Evolutionary conservation across 2,888 invertebrate species (phyloP).

Genomic region (Protophormia terraenovae): DNA sequence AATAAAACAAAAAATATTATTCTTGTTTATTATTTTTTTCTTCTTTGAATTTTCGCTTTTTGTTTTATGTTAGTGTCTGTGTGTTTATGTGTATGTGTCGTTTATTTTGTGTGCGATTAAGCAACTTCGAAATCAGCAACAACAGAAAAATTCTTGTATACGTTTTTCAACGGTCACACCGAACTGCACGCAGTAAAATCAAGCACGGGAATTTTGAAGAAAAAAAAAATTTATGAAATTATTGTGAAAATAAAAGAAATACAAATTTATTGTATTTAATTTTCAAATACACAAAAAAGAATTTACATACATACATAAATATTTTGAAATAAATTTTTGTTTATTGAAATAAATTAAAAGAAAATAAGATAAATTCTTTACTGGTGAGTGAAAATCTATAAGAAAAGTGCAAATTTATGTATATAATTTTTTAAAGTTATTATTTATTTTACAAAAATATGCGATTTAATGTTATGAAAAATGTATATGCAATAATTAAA

Average conservation of each 20-base stretch:
- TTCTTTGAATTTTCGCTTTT: conserved; percentile 23
- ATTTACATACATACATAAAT: background rate
- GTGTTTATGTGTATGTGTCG: background rate
- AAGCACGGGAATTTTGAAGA: conserved; percentile 42
- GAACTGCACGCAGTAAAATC: conserved; percentile 50
- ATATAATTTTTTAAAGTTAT: background rate
- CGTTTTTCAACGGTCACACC: conserved; percentile 68
- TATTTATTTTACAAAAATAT: background rate
- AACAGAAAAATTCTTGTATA: conserved; percentile 71
- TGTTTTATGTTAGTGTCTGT: background rate
- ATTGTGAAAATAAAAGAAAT: conserved; percentile 7
- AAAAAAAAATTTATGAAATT: background rate
- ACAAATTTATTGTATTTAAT: background rate
- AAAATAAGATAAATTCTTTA: background rate
- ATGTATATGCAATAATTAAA: background rate
- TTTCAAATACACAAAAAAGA: background rate
- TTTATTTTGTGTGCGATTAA: conserved; percentile 61
- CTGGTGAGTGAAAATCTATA: conserved; percentile 21
- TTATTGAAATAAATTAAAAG: background rate
- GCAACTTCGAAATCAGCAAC: conserved; percentile 70
- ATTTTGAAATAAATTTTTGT: background rate
- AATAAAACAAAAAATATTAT: conserved; percentile 7
- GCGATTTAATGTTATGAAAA: background rate
- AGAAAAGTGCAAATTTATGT: conserved; percentile 3
- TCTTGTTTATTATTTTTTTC: background rate